Evolutionary conservation across 2,797 vertebrate species (phyloP).

Genomic region (Somateria mollissima): DNA sequence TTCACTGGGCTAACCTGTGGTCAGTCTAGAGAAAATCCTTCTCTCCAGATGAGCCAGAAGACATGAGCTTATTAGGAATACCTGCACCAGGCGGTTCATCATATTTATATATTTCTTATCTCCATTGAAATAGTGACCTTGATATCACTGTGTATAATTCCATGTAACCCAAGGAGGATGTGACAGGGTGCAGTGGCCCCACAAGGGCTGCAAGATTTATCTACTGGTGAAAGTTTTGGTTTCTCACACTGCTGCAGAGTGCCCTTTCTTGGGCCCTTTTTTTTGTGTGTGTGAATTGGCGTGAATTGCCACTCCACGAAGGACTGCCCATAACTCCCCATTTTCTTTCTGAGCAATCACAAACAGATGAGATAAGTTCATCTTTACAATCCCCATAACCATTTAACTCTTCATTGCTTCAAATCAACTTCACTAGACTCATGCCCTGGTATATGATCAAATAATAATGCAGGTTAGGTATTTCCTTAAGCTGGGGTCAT

Average conservation of each 20-base stretch:
- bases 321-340: not conserved
- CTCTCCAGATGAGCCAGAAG: not conserved
- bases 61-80: not conserved
- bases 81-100: not conserved
- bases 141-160: not conserved
- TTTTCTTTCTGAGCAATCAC: not conserved
- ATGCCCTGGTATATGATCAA: not conserved
- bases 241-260: not conserved
- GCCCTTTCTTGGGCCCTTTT: not conserved
- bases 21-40: not conserved
- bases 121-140: not conserved
- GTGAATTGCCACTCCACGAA: not conserved
- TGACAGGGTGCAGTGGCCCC: not conserved
- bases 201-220: not conserved
- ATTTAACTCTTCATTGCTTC: not conserved
- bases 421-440: not conserved
- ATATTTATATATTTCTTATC: not conserved
- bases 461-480: not conserved
- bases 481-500: not conserved
- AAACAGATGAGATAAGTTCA: not conserved
- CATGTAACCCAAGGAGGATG: not conserved
- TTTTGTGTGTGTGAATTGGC: not conserved
- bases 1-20: not conserved
- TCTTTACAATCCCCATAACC: not conserved
- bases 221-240: not conserved